Evolutionary conservation across 1,140 invertebrate genomes (phyloP).

Genomic region (silkworm (Bombyx mori)): DNA sequence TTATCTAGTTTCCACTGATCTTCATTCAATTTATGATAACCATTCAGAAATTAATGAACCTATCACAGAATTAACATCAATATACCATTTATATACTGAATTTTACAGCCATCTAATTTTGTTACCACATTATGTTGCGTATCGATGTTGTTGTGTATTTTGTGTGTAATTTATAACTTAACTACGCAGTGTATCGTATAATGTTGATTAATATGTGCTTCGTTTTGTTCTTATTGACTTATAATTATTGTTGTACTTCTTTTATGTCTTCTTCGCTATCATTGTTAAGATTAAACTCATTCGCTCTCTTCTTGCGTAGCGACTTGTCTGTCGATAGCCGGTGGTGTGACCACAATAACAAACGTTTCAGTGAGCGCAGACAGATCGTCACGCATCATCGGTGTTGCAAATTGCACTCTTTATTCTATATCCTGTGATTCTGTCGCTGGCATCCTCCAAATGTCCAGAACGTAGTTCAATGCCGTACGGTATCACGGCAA

Average conservation of each 20-base stretch:
- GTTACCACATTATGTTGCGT: constrained; percentile 47
- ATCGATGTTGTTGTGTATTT: constrained; percentile 65
- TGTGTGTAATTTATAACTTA: constrained; percentile 48
- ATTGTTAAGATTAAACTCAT: constrained; percentile 60
- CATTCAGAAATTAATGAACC: too few relatives aligned
- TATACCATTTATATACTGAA: too few relatives aligned
- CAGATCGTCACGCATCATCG: constrained; percentile 46
- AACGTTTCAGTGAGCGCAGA: constrained; percentile 13
- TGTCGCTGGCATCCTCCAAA: constrained; percentile 64
- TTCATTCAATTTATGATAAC: too few relatives aligned
- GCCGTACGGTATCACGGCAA: constrained; percentile 45
- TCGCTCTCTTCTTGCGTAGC: constrained; percentile 49
- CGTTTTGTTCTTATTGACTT: constrained; percentile 37
- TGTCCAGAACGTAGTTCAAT: constrained; percentile 55
- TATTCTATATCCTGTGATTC: constrained; percentile 67
- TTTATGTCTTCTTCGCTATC: constrained; percentile 61
- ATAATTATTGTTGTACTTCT: constrained; percentile 31
- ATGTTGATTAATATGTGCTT: constrained; percentile 38
- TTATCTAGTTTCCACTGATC: too few relatives aligned
- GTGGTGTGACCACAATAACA: not conserved
- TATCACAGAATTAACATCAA: too few relatives aligned
- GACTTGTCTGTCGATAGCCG: constrained; percentile 32
- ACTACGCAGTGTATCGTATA: constrained; percentile 40
- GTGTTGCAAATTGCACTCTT: constrained; percentile 71
- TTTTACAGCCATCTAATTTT: too few relatives aligned